These are phyloP conservation scores for Opisthograptis luteolata DNA, from an alignment of 2,888 invertebrate genomes.

Conservation along the genomic window DNA sequence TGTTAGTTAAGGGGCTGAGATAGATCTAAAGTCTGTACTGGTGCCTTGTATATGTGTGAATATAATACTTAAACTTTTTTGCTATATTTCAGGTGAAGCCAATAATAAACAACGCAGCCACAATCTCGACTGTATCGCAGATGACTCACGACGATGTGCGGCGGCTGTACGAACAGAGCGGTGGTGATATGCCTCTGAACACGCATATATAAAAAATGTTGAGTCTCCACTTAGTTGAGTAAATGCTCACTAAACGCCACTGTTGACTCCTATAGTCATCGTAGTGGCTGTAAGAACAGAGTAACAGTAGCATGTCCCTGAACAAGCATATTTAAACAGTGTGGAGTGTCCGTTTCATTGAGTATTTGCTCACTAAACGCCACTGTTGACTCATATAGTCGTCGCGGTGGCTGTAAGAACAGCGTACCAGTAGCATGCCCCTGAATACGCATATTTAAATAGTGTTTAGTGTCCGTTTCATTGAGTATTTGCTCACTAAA, in stretches of 20 bases:
- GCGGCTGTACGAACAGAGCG: slow-evolving; percentile 69
- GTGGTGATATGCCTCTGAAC: slow-evolving; percentile 64
- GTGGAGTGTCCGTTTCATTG: slow-evolving; percentile 9
- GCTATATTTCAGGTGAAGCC: slow-evolving; percentile 64
- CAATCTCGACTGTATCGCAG: slow-evolving; percentile 70
- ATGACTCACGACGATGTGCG: slow-evolving; percentile 73
- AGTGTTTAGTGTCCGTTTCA: slow-evolving; percentile 4
- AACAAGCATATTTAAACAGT: slow-evolving; percentile 66
- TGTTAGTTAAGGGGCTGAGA: too few relatives aligned
- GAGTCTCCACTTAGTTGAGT: slow-evolving; percentile 10
- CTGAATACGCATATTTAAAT: slow-evolving; percentile 69
- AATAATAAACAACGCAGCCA: slow-evolving; percentile 52
- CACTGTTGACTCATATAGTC: slow-evolving; percentile 73
- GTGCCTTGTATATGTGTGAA: too few relatives aligned
- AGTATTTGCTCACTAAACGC: neutral
- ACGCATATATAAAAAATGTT: slow-evolving; percentile 62
- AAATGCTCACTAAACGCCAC: neutral
- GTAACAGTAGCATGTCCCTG: slow-evolving; percentile 61
- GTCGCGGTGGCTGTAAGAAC: slow-evolving; percentile 71
- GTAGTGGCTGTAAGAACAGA: slow-evolving; percentile 71
- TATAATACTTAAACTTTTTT: neutral
- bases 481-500: neutral
- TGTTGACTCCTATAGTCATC: too few relatives aligned
- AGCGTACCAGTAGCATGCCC: slow-evolving; percentile 63
- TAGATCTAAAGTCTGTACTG: too few relatives aligned